Percentiles rank a stretch among this genome's conserved stretches.
Conservation (phyloP, 2,113 vertebrate genomes). For the Pantherophis guttatus region DNA sequence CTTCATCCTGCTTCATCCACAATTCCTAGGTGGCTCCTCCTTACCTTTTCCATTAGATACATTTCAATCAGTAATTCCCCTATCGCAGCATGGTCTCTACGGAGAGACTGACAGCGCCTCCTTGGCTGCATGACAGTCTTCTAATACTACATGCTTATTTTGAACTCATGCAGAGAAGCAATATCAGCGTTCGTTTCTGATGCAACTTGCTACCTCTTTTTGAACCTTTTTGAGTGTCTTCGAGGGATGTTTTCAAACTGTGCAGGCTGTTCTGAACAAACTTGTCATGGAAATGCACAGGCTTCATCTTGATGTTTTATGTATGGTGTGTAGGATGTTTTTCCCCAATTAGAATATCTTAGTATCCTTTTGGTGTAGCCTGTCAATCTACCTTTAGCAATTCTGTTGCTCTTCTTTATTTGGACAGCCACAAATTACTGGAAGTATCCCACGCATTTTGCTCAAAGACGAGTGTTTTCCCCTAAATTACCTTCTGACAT, state of each 20-base stretch:
- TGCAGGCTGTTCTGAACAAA: background rate
- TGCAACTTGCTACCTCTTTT: background rate
- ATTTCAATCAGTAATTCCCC: background rate
- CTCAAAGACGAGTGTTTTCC: conserved; percentile 1
- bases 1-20: background rate
- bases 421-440: conserved; percentile 9
- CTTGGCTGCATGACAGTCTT: background rate
- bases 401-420: conserved; percentile 7
- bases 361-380: background rate
- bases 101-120: background rate
- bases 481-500: background rate
- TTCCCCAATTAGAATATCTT: background rate
- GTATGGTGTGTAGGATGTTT: background rate
- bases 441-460: background rate
- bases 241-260: background rate
- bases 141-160: background rate
- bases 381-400: background rate
- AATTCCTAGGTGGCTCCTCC: background rate
- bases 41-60: background rate
- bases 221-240: background rate
- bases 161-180: background rate
- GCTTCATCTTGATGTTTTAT: background rate
- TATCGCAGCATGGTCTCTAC: background rate
- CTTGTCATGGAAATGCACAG: background rate
- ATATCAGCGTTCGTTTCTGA: background rate